Conservation (phyloP, 2,888 invertebrate species). For the Watsonalla binaria region DNA sequence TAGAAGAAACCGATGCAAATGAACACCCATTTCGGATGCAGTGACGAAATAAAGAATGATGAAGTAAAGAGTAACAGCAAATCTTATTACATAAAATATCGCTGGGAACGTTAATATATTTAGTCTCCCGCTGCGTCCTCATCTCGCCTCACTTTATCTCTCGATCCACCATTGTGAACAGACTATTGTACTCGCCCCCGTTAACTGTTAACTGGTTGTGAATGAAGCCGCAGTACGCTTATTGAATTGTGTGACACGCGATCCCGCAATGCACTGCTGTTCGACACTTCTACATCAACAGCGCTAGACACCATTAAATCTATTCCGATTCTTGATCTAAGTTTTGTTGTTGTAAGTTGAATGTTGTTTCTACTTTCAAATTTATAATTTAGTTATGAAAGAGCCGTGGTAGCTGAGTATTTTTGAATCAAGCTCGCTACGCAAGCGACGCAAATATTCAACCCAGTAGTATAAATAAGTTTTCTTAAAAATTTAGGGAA, state of each 20-base stretch:
- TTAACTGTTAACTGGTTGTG: conserved; percentile 37
- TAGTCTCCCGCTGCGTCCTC: background rate
- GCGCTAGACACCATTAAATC: background rate
- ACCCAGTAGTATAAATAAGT: no score
- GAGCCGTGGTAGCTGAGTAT: no score
- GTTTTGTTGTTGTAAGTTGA: no score
- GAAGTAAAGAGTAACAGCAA: background rate
- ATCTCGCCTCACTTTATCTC: conserved; percentile 2
- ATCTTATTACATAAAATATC: background rate
- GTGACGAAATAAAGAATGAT: no score
- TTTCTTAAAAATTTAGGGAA: no score
- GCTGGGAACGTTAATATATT: background rate
- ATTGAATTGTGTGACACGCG: conserved; percentile 58
- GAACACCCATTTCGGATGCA: no score
- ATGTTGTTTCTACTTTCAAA: no score
- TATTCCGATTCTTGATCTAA: background rate
- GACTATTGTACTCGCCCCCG: conserved; percentile 28
- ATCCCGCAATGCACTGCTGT: conserved; percentile 17
- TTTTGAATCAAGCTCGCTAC: no score
- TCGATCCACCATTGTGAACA: conserved; percentile 26
- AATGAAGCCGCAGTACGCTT: conserved; percentile 37
- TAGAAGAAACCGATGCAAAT: no score
- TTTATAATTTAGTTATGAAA: no score
- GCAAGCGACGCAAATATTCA: no score
- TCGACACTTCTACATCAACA: conserved; percentile 1